Conservation (phyloP, 2,888 invertebrate genomes). For the Thera britannica region DNA sequence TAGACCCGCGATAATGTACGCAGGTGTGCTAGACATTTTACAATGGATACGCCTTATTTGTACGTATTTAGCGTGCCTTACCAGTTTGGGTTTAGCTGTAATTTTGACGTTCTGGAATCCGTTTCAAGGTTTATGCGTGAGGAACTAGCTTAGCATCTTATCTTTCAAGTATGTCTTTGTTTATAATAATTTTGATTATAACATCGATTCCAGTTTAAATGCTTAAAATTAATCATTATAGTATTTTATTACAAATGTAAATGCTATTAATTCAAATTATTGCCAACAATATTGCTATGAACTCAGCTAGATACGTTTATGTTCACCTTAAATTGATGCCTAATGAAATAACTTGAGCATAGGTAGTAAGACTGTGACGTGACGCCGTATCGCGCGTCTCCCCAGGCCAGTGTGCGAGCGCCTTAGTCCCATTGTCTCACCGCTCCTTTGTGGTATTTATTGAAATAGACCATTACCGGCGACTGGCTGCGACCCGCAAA, state of each 20-base stretch:
- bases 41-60: slow-evolving; percentile 12
- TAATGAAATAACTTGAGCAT: too few relatives aligned
- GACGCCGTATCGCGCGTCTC: background rate
- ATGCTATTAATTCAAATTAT: too few relatives aligned
- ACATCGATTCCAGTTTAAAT: too few relatives aligned
- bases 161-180: too few relatives aligned
- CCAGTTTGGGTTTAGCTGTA: background rate
- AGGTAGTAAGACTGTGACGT: background rate
- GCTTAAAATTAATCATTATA: too few relatives aligned
- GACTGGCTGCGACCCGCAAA: slow-evolving; percentile 42
- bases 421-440: slow-evolving; percentile 62
- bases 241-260: too few relatives aligned
- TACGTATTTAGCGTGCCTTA: background rate
- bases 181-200: too few relatives aligned
- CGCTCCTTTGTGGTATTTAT: slow-evolving; percentile 67
- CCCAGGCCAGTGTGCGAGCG: slow-evolving; percentile 39
- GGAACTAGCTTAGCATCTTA: too few relatives aligned
- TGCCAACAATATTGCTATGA: too few relatives aligned
- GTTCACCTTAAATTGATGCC: too few relatives aligned
- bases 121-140: too few relatives aligned
- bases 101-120: background rate
- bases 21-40: slow-evolving; percentile 22
- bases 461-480: slow-evolving; percentile 54
- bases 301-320: too few relatives aligned
- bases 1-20: slow-evolving; percentile 58